These are phyloP conservation scores for Polydrusus pterygomalis DNA, from an alignment of 2,888 invertebrate species.

Conservation along the genomic window DNA sequence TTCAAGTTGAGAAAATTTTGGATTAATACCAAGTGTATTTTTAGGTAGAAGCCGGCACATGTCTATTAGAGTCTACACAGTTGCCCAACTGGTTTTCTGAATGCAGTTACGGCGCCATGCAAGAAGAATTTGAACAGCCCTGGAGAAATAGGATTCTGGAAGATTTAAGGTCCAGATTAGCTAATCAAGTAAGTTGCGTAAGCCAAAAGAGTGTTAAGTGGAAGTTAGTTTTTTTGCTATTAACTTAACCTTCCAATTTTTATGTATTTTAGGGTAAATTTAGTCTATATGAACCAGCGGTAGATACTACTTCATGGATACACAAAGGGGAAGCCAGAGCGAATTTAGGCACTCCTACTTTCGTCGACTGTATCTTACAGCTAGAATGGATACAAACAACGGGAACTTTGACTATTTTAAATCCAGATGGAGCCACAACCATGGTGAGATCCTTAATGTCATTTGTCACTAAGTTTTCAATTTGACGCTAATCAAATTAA, in stretches of 20 bases:
- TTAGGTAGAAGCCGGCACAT: slow-evolving; percentile 77
- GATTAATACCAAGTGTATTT: slow-evolving; percentile 6
- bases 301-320: slow-evolving; percentile 91
- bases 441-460: slow-evolving; percentile 75
- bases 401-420: slow-evolving; percentile 81
- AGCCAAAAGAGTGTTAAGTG: no score
- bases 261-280: slow-evolving; percentile 33
- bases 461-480: no score
- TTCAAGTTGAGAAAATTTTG: no score
- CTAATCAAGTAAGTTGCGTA: slow-evolving; percentile 27
- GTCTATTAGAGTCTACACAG: slow-evolving; percentile 81
- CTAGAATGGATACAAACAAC: slow-evolving; percentile 85
- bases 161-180: slow-evolving; percentile 74
- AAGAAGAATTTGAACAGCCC: slow-evolving; percentile 80
- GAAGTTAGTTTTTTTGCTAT: no score
- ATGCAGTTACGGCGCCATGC: slow-evolving; percentile 62
- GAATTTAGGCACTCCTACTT: slow-evolving; percentile 68
- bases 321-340: slow-evolving; percentile 86
- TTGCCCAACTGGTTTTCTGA: slow-evolving; percentile 84
- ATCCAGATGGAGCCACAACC: slow-evolving; percentile 85
- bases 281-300: slow-evolving; percentile 81
- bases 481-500: no score
- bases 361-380: slow-evolving; percentile 86
- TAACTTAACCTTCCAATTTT: no score
- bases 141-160: slow-evolving; percentile 86